Evolutionary conservation across 2,113 vertebrate genomes (phyloP), one percentile per base, ranked within the genome.

Genomic region (Panurus biarmicus): DNA sequence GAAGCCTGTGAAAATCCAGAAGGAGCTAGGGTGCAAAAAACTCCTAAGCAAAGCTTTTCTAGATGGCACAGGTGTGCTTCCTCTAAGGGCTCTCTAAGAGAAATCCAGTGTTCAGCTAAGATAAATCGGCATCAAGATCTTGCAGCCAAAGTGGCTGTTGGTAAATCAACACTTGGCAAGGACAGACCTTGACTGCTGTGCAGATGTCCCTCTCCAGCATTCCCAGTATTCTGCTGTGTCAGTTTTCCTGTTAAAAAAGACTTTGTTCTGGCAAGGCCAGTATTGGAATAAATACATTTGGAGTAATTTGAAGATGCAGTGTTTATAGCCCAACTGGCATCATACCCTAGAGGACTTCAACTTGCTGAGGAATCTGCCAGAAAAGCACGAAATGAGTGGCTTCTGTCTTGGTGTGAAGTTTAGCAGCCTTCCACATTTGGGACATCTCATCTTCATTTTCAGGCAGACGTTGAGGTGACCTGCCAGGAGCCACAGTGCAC

Each of bases 261-360:
- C 78, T 73, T 76, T 23, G 11, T 87, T 95, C 77, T 93, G 42
- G 51, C 82, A 91, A 89, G 90, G 42, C 64, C 19, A 1, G 81
- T 91, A 62, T 73, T 48, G 54, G 90, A 95, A 92, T 94, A 93
- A 92, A 95, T 96, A 83, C 84, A 69, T 96, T 91, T 89, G 70
- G 74, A 96, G 77, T 91, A 80, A 95, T 87, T 97, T 12, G 16
- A 94, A 96, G 71, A 89, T 80, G 78, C 74, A 9, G 33, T 58
- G 77, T 95, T 82, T 81, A 48, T 76, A 85, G 84, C 66, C 74
- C 77, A 92, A 72, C 67, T 93, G 96, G 93, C 91, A 57, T 62
- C 36, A 6, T 14, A 65, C 79, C 73, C 60, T 77, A n/a, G 90
- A 76, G 67, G 75, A 79, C 57, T 71, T 71, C 54, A 77, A 82